A percentile compares a stretch with the other conserved stretches of the same genome.
Conservation (phyloP, 2,113 vertebrate genomes). For the Calonectris borealis region DNA sequence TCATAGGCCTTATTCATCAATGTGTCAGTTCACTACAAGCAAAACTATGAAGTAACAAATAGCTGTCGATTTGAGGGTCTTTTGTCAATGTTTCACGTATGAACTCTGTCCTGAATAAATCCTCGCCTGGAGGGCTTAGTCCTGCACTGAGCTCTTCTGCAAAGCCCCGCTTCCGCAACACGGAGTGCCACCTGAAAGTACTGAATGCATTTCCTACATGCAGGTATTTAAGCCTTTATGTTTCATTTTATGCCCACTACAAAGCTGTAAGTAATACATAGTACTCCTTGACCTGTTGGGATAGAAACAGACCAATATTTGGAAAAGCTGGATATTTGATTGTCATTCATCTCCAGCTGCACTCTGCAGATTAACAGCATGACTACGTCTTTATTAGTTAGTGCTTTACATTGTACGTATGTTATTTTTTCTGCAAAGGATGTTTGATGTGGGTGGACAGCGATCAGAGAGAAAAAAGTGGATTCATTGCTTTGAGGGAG, state of each 20-base stretch:
- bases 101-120: neutral
- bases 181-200: neutral
- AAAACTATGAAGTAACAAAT: neutral
- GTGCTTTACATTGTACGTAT: neutral
- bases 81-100: accelerated
- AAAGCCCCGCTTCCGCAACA: neutral
- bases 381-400: neutral
- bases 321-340: neutral
- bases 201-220: neutral
- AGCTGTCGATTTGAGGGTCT: neutral
- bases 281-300: neutral
- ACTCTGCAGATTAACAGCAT: neutral
- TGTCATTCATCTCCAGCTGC: neutral
- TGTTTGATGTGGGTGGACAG: conserved; percentile 82
- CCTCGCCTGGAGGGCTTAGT: neutral
- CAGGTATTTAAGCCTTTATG: neutral
- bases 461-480: conserved; percentile 81
- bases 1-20: neutral
- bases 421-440: conserved; percentile 61
- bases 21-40: neutral
- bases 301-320: neutral
- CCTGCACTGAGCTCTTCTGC: neutral
- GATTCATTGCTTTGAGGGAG: conserved; percentile 83
- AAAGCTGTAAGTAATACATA: neutral
- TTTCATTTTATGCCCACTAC: neutral